These are phyloP conservation scores for Pontoporia blainvillei DNA, from an alignment of 2,113 vertebrate species.

Conservation along the genomic window DNA sequence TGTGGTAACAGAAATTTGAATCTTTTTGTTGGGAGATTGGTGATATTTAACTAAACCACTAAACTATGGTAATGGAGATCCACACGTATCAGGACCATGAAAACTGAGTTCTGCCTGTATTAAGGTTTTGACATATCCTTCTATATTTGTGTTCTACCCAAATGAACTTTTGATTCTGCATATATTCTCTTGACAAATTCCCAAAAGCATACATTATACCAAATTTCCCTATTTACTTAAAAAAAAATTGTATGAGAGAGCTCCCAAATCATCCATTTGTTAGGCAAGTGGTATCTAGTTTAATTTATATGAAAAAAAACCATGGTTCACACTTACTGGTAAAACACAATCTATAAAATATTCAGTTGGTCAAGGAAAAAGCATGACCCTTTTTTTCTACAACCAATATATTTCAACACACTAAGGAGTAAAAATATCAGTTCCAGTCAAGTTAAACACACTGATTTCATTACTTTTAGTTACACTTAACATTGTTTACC, in stretches of 20 bases:
- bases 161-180: neutral
- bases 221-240: neutral
- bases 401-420: neutral
- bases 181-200: neutral
- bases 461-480: neutral
- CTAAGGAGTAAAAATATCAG: neutral
- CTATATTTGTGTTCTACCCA: neutral
- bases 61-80: neutral
- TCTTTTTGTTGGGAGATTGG: neutral
- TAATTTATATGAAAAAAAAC: neutral
- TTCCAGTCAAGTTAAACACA: neutral
- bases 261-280: neutral
- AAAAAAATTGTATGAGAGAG: neutral
- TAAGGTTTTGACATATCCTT: neutral
- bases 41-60: neutral
- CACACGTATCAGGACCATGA: fast-evolving
- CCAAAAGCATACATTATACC: neutral
- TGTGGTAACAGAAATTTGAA: neutral
- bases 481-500: neutral
- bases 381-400: neutral
- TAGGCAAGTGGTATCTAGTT: neutral
- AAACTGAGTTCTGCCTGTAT: neutral
- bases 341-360: neutral
- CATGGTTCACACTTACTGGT: neutral
- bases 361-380: neutral